These are phyloP conservation scores for Cantharis nigra DNA, from an alignment of 2,888 invertebrate species.

Conservation along the genomic window DNA sequence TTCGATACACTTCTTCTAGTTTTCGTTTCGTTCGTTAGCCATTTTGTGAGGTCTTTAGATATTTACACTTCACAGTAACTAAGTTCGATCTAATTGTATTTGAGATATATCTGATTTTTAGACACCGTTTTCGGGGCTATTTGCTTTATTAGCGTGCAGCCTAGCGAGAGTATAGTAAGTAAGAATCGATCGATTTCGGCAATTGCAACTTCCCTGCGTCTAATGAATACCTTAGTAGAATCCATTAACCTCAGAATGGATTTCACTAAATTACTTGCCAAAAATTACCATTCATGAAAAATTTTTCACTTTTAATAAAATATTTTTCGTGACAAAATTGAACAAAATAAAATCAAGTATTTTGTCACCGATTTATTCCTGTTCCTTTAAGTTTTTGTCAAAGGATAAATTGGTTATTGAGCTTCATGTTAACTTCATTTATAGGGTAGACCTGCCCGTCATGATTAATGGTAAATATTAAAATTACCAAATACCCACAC, in stretches of 20 bases:
- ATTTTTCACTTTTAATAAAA: neutral
- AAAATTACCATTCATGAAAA: slow-evolving; percentile 9
- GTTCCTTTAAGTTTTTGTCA: neutral
- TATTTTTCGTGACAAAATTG: neutral
- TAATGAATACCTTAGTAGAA: slow-evolving; percentile 7
- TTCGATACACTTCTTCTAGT: slow-evolving; percentile 24
- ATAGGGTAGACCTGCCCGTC: neutral
- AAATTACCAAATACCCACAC: neutral
- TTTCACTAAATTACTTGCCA: slow-evolving; percentile 14
- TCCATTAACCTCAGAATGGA: slow-evolving; percentile 10
- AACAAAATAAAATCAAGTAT: neutral
- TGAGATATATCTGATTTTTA: neutral
- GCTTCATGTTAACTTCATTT: neutral
- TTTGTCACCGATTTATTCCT: neutral
- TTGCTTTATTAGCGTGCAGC: neutral
- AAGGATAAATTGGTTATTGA: neutral
- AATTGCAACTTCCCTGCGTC: slow-evolving; percentile 9
- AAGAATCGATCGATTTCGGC: neutral
- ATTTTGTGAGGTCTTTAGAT: slow-evolving; percentile 22
- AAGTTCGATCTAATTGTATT: neutral
- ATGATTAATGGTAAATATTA: neutral
- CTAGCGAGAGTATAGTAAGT: neutral
- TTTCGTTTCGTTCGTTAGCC: slow-evolving; percentile 24
- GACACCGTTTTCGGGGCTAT: neutral
- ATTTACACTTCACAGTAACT: slow-evolving; percentile 11